phyloP scores from a whole-genome alignment of 2,797 vertebrate genomes.

The Gallinago nigripennis region DNA sequence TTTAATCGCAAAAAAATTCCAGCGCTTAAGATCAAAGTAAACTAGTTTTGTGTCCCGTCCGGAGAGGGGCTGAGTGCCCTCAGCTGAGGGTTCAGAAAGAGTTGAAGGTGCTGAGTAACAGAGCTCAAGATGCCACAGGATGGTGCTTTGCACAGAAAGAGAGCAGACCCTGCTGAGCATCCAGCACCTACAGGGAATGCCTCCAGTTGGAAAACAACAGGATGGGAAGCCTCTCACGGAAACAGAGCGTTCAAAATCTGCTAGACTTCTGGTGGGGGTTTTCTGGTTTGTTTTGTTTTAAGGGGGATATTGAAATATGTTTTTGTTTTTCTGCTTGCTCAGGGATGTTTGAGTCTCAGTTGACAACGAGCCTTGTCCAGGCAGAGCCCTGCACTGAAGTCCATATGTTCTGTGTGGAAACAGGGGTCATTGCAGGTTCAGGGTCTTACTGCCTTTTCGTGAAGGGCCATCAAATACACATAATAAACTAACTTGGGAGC shows the following conservation, averaged over 20 bases:
- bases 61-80: not conserved
- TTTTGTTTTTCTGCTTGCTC: conserved; percentile 21
- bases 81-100: not conserved
- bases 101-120: not conserved
- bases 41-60: not conserved
- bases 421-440: conserved; percentile 44
- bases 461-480: conserved; percentile 52
- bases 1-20: not conserved
- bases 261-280: not conserved
- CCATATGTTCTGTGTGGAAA: conserved; percentile 39
- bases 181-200: not conserved
- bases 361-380: not conserved
- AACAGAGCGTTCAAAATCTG: not conserved
- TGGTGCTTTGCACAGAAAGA: not conserved
- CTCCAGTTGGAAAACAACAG: not conserved
- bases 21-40: not conserved
- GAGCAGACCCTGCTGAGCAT: not conserved
- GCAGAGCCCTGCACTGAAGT: not conserved
- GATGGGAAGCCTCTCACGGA: not conserved
- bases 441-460: conserved; percentile 15
- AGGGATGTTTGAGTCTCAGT: not conserved
- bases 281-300: not conserved
- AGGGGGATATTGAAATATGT: not conserved
- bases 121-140: not conserved
- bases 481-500: conserved; percentile 41